These are phyloP conservation scores for Drosophila asahinai DNA, from an alignment of 1,140 invertebrate genomes.

Conservation along the genomic window DNA sequence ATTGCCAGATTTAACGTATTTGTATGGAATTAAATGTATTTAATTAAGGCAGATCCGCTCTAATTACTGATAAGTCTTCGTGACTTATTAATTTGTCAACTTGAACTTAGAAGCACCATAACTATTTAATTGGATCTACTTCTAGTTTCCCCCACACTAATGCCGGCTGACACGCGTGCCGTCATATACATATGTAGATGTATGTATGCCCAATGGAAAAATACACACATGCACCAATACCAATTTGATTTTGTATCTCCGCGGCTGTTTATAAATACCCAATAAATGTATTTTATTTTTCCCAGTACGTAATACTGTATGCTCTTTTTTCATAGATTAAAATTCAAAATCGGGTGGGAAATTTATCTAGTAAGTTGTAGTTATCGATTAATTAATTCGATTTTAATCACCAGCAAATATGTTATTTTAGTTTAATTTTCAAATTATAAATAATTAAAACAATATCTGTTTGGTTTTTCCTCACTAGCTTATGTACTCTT, in stretches of 20 bases:
- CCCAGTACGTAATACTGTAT: background rate
- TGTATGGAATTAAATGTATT: background rate
- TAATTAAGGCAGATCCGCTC: background rate
- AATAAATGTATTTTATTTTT: background rate
- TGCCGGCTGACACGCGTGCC: conserved; percentile 13
- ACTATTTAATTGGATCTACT: conserved; percentile 7
- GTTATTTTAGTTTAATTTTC: no score
- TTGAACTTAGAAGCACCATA: background rate
- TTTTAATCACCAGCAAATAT: no score
- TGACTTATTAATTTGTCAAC: background rate
- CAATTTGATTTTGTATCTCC: background rate
- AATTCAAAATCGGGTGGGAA: background rate
- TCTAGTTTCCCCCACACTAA: background rate
- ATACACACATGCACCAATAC: conserved; percentile 16
- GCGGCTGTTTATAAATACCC: conserved; percentile 31
- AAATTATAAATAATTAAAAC: background rate
- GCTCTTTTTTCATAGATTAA: background rate
- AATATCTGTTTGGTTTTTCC: background rate
- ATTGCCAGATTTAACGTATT: background rate
- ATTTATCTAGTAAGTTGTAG: no score
- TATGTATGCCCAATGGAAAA: conserved; percentile 12
- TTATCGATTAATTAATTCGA: no score
- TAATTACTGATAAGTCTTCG: background rate
- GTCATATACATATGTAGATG: background rate
- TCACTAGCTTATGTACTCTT: background rate